A percentile compares a stretch with the other conserved stretches of the same genome.
phyloP scores from a whole-genome alignment of 53 echinoderm and acorn worm species.

The Paracentrotus lividus region DNA sequence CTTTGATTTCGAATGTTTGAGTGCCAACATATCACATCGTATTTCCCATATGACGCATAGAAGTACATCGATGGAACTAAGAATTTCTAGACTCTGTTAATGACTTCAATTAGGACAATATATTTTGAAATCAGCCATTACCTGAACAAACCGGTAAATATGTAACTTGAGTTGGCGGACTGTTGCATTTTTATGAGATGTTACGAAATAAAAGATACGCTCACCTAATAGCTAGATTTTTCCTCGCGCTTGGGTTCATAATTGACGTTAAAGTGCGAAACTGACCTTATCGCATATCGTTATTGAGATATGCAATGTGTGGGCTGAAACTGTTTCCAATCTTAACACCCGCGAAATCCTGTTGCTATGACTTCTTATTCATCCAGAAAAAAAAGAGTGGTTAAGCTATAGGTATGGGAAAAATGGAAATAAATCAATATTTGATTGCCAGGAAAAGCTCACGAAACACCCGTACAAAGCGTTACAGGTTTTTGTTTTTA shows the following conservation, averaged over 20 bases:
- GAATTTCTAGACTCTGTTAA: too few species aligned
- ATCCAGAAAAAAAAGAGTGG: slow-evolving; percentile 22
- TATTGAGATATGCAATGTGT: slow-evolving; percentile 38
- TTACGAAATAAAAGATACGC: slow-evolving; percentile 7
- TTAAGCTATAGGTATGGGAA: too few species aligned
- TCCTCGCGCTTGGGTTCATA: not conserved
- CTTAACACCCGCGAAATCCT: not conserved
- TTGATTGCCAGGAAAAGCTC: not conserved
- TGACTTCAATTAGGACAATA: too few species aligned
- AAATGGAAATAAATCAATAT: not conserved
- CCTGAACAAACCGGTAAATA: slow-evolving; percentile 15
- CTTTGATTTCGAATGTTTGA: not conserved
- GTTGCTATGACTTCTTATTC: slow-evolving; percentile 52
- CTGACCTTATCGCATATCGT: slow-evolving; percentile 12
- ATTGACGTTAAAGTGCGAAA: not conserved
- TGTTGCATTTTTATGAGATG: not conserved
- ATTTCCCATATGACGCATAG: not conserved
- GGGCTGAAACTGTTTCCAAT: not conserved
- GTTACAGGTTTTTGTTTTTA: not conserved
- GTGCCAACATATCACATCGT: not conserved
- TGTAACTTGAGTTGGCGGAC: not conserved
- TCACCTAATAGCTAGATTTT: slow-evolving; percentile 17
- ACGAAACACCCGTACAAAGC: not conserved
- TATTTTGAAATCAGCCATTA: not conserved
- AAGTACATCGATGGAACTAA: not conserved